Percentiles rank a stretch among this genome's conserved stretches.
phyloP scores from a whole-genome alignment of 2,113 vertebrate species.

The Nothoprocta pentlandii region DNA sequence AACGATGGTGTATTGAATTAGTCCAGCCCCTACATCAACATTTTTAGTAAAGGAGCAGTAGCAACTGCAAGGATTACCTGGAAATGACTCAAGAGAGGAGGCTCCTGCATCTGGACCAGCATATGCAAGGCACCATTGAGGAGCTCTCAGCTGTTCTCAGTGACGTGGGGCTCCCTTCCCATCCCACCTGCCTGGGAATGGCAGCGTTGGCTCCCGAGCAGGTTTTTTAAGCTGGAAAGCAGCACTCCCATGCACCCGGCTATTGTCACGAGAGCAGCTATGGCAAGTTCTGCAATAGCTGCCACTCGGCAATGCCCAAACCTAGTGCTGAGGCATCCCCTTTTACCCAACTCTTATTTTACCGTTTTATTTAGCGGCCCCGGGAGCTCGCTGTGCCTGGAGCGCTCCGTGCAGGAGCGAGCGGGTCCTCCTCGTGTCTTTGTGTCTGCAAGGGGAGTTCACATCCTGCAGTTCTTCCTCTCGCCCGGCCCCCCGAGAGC shows the following conservation, averaged over 20 bases:
- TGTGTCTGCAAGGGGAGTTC: conserved; percentile 36
- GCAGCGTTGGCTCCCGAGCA: background rate
- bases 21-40: background rate
- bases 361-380: background rate
- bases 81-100: background rate
- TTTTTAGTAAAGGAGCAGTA: background rate
- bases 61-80: conserved; percentile 44
- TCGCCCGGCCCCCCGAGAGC: conserved; percentile 48
- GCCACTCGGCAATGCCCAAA: fast-evolving
- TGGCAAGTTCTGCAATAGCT: background rate
- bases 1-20: background rate
- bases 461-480: conserved; percentile 74
- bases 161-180: conserved; percentile 25
- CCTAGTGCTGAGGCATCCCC: background rate
- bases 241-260: background rate
- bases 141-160: background rate
- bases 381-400: background rate
- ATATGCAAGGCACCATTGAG: conserved; percentile 56
- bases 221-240: conserved; percentile 11
- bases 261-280: fast-evolving
- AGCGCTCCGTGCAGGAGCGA: background rate
- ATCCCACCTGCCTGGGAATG: background rate
- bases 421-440: conserved; percentile 38
- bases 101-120: background rate
- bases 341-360: background rate